Percentiles rank a stretch among this genome's conserved stretches.
These are phyloP conservation scores for Watsonalla binaria DNA, from an alignment of 2,888 invertebrate species.

Conservation along the genomic window DNA sequence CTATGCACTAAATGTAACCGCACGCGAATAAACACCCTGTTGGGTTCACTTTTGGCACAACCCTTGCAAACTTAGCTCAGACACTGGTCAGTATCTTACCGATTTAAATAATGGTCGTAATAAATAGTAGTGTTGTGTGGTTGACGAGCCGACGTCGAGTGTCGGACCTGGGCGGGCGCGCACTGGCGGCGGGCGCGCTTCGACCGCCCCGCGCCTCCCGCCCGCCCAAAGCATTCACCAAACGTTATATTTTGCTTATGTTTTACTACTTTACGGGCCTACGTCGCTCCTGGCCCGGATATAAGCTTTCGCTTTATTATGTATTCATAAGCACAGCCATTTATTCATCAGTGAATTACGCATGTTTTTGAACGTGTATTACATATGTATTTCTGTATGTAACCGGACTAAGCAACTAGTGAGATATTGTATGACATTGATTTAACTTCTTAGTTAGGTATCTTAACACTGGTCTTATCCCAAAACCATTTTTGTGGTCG, in stretches of 20 bases:
- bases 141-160: slow-evolving; percentile 79
- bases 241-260: slow-evolving; percentile 49
- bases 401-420: too few relatives aligned
- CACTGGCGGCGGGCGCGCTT: slow-evolving; percentile 55
- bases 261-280: slow-evolving; percentile 39
- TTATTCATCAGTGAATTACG: background rate
- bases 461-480: too few relatives aligned
- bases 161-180: slow-evolving; percentile 76
- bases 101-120: slow-evolving; percentile 69
- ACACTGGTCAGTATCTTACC: slow-evolving; percentile 68
- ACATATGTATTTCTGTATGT: too few relatives aligned
- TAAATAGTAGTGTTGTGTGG: slow-evolving; percentile 67
- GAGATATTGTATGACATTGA: slow-evolving; percentile 1
- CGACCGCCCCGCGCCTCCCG: slow-evolving; percentile 35
- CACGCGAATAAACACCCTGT: slow-evolving; percentile 25
- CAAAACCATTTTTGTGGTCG: too few relatives aligned
- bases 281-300: slow-evolving; percentile 25
- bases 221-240: slow-evolving; percentile 45
- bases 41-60: slow-evolving; percentile 52
- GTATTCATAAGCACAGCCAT: slow-evolving; percentile 1
- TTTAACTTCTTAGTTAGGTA: too few relatives aligned
- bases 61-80: slow-evolving; percentile 38
- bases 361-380: background rate
- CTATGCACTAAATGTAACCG: slow-evolving; percentile 37
- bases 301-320: slow-evolving; percentile 11